These are phyloP conservation scores for Hyles lineata DNA, from an alignment of 2,888 invertebrate genomes.

Conservation along the genomic window DNA sequence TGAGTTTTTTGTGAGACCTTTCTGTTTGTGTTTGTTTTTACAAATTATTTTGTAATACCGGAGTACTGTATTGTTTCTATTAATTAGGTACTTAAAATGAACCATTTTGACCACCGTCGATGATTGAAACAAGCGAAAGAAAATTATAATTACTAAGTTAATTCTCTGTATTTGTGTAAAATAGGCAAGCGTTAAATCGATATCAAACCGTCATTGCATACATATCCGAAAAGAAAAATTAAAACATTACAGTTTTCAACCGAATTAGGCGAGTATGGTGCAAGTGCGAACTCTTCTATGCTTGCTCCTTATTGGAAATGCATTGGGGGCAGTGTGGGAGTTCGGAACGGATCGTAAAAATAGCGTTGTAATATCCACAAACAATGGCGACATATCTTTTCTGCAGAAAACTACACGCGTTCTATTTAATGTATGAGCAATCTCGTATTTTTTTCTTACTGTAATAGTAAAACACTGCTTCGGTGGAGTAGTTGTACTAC, in stretches of 20 bases:
- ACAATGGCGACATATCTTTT: not conserved
- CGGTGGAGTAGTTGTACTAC: too few species aligned
- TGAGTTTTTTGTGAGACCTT: too few species aligned
- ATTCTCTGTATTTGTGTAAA: not conserved
- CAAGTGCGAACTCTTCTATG: not conserved
- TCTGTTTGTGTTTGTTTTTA: too few species aligned
- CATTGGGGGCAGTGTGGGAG: conserved; percentile 2
- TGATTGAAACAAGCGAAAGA: not conserved
- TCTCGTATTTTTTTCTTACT: too few species aligned
- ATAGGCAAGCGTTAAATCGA: not conserved
- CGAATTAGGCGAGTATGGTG: not conserved
- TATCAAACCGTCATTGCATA: not conserved
- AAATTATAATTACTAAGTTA: not conserved
- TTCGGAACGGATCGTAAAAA: not conserved
- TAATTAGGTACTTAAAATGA: too few species aligned
- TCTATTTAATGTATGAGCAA: too few species aligned
- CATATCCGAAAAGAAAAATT: not conserved
- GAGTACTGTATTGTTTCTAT: too few species aligned
- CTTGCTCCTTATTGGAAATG: not conserved
- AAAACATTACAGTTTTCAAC: not conserved
- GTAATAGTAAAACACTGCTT: too few species aligned
- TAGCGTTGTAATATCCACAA: conserved; percentile 8
- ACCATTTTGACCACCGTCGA: not conserved
- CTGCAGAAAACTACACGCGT: too few species aligned
- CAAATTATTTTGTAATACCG: too few species aligned